Conservation (phyloP, 2,888 invertebrate species). For the Mythimna ferrago region DNA sequence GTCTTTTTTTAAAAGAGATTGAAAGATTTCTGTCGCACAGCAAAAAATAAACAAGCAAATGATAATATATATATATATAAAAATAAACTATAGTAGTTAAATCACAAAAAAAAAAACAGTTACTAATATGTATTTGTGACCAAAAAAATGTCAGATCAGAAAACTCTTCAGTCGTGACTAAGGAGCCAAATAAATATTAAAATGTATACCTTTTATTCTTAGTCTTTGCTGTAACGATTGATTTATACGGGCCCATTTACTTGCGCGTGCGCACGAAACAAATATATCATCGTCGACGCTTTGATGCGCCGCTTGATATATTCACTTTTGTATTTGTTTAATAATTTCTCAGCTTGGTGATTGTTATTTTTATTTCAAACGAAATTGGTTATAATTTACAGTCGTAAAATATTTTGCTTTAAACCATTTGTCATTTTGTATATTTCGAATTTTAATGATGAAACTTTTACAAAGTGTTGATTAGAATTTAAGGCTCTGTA, state of each 20-base stretch:
- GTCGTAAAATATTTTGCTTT: conserved; percentile 36
- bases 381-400: conserved; percentile 61
- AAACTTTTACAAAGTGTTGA: conserved; percentile 8
- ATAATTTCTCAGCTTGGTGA: conserved; percentile 62
- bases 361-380: conserved; percentile 64
- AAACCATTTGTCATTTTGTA: conserved; percentile 31
- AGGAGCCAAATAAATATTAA: not conserved
- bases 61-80: no score
- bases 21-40: no score
- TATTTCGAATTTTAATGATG: not conserved
- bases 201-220: conserved; percentile 16
- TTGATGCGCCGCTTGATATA: conserved; percentile 75
- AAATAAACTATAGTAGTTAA: no score
- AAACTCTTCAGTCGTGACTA: not conserved
- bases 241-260: conserved; percentile 80
- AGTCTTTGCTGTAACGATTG: conserved; percentile 73
- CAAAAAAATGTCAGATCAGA: not conserved
- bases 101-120: no score
- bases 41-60: no score
- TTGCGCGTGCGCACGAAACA: conserved; percentile 77
- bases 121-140: no score
- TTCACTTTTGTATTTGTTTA: conserved; percentile 73
- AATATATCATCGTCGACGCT: conserved; percentile 77
- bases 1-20: no score
- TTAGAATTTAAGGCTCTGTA: not conserved